phyloP scores from a whole-genome alignment of 2,888 invertebrate genomes.

The Thymelicus acteon region DNA sequence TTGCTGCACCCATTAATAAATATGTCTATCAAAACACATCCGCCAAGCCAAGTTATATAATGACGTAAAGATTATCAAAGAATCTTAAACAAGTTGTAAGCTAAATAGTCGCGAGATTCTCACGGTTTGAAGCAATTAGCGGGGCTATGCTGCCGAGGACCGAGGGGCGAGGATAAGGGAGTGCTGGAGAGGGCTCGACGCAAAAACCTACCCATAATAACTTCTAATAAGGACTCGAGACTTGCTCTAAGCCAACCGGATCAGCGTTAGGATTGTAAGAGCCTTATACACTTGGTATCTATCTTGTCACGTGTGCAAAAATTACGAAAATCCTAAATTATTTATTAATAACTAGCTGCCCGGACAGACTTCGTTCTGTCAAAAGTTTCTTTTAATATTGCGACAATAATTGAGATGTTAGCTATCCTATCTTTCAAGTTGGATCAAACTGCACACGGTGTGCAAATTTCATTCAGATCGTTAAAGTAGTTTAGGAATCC shows the following conservation, averaged over 20 bases:
- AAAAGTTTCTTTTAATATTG: too few relatives aligned
- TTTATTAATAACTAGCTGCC: too few relatives aligned
- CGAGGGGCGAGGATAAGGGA: conserved; percentile 19
- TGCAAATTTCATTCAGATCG: too few relatives aligned
- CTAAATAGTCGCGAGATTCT: conserved; percentile 1
- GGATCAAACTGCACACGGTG: too few relatives aligned
- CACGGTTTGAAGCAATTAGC: conserved; percentile 56
- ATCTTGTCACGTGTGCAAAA: too few relatives aligned
- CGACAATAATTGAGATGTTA: too few relatives aligned
- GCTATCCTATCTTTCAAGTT: too few relatives aligned
- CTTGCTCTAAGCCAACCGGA: conserved; percentile 59
- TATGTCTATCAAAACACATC: neutral
- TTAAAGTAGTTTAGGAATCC: too few relatives aligned
- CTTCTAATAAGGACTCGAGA: conserved; percentile 57
- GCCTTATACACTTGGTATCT: neutral
- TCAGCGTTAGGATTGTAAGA: conserved; percentile 22
- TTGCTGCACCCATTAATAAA: neutral
- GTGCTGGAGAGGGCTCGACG: conserved; percentile 33
- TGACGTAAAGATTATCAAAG: neutral
- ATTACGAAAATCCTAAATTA: too few relatives aligned
- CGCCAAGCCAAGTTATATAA: neutral
- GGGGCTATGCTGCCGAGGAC: conserved; percentile 48
- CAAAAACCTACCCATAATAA: conserved; percentile 71
- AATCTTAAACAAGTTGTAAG: conserved; percentile 12
- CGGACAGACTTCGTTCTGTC: too few relatives aligned